phyloP scores from a whole-genome alignment of 2,113 vertebrate genomes.

The Cairina moschata region DNA sequence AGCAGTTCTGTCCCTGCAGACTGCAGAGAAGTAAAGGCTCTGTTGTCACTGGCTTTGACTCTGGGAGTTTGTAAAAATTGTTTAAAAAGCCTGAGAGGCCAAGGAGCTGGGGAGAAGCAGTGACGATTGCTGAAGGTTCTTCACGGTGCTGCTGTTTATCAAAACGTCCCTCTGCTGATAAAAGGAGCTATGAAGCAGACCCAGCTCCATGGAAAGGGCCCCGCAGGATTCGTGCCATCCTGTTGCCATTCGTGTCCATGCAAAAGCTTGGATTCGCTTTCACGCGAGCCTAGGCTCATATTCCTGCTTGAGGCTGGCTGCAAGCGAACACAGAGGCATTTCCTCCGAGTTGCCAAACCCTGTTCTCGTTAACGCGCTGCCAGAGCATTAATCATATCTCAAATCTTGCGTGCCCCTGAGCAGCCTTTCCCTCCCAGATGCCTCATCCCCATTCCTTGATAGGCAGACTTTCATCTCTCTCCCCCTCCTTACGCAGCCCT shows the following conservation, averaged over 20 bases:
- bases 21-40: not conserved
- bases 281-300: not conserved
- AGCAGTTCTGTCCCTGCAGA: conserved; percentile 24
- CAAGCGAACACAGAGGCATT: conserved; percentile 10
- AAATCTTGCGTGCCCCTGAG: not conserved
- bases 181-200: not conserved
- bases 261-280: conserved; percentile 1
- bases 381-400: conserved; percentile 53
- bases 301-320: not conserved
- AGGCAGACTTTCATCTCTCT: conserved; percentile 24
- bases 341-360: conserved; percentile 39
- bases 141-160: not conserved
- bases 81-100: not conserved
- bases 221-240: not conserved
- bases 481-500: not conserved
- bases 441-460: conserved; percentile 40
- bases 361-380: not conserved
- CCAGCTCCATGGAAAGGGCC: not conserved
- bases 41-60: not conserved
- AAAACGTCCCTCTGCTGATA: not conserved
- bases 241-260: not conserved
- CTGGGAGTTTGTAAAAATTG: not conserved
- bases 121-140: rapidly evolving
- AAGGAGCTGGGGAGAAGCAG: not conserved
- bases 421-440: conserved; percentile 15